Conservation (phyloP, 53 echinoderm and acorn worm species). For the Astropecten irregularis region DNA sequence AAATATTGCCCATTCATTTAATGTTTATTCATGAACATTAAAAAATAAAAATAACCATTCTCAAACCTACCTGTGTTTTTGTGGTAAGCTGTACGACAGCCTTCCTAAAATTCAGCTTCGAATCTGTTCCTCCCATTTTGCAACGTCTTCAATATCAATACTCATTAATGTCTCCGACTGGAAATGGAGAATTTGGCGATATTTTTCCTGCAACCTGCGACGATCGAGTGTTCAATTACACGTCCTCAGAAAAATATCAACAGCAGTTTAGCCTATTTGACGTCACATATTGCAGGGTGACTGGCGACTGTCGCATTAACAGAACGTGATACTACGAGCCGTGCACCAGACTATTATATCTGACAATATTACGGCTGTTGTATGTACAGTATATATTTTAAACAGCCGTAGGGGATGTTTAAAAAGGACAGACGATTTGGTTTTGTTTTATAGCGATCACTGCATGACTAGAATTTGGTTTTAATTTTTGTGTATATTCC, state of each 20-base stretch:
- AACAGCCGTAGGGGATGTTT: too few relatives aligned
- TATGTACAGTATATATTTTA: not conserved
- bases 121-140: constrained; percentile 91
- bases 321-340: not conserved
- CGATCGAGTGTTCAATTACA: not conserved
- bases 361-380: not conserved
- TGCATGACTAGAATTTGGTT: too few relatives aligned
- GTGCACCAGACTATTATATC: constrained; percentile 2
- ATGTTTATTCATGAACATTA: too few relatives aligned
- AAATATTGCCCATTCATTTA: too few relatives aligned
- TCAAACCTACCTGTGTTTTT: constrained; percentile 87
- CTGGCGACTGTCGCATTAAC: not conserved
- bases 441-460: too few relatives aligned
- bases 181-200: not conserved
- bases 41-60: too few relatives aligned
- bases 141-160: constrained; percentile 7
- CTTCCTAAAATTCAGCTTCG: constrained; percentile 97
- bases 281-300: not conserved
- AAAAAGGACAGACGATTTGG: too few relatives aligned
- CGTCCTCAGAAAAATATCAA: not conserved
- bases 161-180: too few relatives aligned
- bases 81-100: constrained; percentile 97
- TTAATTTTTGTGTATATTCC: too few relatives aligned
- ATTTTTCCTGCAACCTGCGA: too few relatives aligned
- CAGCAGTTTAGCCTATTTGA: not conserved